A percentile compares a stretch with the other conserved stretches of the same genome.
phyloP scores from a whole-genome alignment of 2,888 invertebrate species.

The Drosophila mettleri region DNA sequence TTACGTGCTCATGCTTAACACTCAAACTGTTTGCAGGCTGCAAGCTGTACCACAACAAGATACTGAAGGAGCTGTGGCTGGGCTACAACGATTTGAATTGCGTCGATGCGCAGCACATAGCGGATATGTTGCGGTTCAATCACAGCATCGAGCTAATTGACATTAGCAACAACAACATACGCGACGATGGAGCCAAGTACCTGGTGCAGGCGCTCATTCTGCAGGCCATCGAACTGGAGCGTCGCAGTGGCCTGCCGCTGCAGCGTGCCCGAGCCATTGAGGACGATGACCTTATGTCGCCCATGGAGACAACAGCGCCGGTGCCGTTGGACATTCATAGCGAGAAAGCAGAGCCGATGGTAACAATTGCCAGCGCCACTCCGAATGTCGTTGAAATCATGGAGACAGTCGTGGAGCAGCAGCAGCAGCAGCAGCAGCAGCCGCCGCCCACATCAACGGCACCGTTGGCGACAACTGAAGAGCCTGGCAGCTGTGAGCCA shows the following conservation, averaged over 20 bases:
- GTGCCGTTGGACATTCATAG: constrained; percentile 1
- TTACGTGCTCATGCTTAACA: not conserved
- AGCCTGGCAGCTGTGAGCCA: constrained; percentile 22
- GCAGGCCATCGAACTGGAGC: constrained; percentile 86
- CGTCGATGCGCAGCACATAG: constrained; percentile 92
- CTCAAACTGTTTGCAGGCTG: constrained; percentile 87
- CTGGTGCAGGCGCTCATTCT: constrained; percentile 91
- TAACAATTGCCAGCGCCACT: not conserved
- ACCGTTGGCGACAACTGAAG: constrained; percentile 2
- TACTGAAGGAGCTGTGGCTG: constrained; percentile 91
- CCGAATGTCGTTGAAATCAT: constrained; percentile 2
- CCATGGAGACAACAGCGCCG: constrained; percentile 46
- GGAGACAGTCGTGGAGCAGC: constrained; percentile 12
- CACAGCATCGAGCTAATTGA: constrained; percentile 91
- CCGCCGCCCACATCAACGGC: not conserved
- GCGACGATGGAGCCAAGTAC: constrained; percentile 88
- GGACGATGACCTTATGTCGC: constrained; percentile 72
- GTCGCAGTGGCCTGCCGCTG: constrained; percentile 68
- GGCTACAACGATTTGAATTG: constrained; percentile 92
- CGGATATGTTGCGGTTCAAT: constrained; percentile 90
- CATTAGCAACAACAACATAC: constrained; percentile 89
- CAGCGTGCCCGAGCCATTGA: constrained; percentile 78
- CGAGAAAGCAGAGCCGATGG: not conserved
- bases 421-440: too few species aligned
- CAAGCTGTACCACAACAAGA: constrained; percentile 91